Evolutionary conservation across 1,140 invertebrate genomes (phyloP).

Genomic region (Diorhabda sublineata): DNA sequence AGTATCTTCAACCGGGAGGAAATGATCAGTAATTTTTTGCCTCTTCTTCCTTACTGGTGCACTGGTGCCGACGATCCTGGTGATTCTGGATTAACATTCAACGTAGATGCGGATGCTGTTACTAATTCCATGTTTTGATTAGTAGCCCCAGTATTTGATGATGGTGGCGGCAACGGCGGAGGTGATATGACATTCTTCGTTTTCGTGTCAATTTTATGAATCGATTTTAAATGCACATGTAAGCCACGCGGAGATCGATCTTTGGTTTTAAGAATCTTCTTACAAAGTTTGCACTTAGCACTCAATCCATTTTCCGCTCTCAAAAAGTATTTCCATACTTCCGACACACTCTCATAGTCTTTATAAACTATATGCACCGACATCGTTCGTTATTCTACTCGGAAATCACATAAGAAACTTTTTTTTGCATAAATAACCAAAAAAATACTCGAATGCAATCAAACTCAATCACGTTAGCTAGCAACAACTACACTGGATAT

Average conservation of each 20-base stretch:
- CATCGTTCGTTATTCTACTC: conserved; percentile 16
- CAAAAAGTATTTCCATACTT: conserved; percentile 19
- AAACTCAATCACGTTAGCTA: conserved; percentile 10
- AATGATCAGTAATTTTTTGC: conserved; percentile 17
- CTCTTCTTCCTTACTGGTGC: conserved; percentile 15
- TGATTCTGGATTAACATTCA: conserved; percentile 11
- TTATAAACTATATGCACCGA: conserved; percentile 14
- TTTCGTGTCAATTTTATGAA: conserved; percentile 15
- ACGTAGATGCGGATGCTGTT: conserved; percentile 7
- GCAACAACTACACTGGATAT: no score
- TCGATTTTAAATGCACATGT: conserved; percentile 20
- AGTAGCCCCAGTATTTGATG: background rate
- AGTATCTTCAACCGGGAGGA: conserved; percentile 17
- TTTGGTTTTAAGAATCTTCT: conserved; percentile 21
- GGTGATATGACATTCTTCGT: conserved; percentile 10
- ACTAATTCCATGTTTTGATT: conserved; percentile 6
- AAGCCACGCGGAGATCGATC: conserved; percentile 12
- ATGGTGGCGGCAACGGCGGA: no score
- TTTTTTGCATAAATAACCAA: conserved; percentile 13
- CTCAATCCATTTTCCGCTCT: conserved; percentile 17
- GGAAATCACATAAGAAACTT: background rate
- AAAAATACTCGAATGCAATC: conserved; percentile 17
- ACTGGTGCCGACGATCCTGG: conserved; percentile 15
- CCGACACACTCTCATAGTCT: conserved; percentile 12
- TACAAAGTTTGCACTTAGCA: conserved; percentile 18